These are phyloP conservation scores for Ivindomyrus marchei DNA, from an alignment of 2,113 vertebrate species.

Conservation along the genomic window DNA sequence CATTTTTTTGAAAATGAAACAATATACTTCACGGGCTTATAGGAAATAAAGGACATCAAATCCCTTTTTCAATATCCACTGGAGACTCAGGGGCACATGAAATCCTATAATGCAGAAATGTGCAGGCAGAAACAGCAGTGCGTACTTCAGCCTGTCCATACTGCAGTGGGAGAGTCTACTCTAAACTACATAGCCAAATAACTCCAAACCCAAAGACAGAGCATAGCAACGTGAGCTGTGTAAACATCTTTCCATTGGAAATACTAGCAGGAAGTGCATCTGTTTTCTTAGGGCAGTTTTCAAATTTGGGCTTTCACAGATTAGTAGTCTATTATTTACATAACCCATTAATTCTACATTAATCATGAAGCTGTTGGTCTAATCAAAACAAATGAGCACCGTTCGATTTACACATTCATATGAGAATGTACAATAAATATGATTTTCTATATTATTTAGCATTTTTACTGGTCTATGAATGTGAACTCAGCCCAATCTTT, in stretches of 20 bases:
- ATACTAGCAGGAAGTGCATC: background rate
- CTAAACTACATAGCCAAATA: background rate
- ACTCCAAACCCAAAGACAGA: background rate
- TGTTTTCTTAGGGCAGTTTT: background rate
- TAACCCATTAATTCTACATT: constrained; percentile 33
- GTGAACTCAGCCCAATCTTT: background rate
- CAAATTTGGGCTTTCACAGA: constrained; percentile 17
- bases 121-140: background rate
- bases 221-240: background rate
- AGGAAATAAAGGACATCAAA: background rate
- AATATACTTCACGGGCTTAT: background rate
- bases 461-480: background rate
- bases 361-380: constrained; percentile 44
- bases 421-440: constrained; percentile 21
- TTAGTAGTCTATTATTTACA: constrained; percentile 37
- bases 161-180: background rate
- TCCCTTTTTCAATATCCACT: background rate
- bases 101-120: background rate
- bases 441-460: background rate
- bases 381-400: constrained; percentile 41
- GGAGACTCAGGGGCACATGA: background rate
- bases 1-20: background rate
- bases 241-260: background rate
- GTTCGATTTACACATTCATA: constrained; percentile 32
- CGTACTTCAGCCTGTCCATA: background rate